Base-by-base conservation (phyloP, 35 echinoderm and acorn worm genomes). In the Heliocidaris tuberculata region DNA sequence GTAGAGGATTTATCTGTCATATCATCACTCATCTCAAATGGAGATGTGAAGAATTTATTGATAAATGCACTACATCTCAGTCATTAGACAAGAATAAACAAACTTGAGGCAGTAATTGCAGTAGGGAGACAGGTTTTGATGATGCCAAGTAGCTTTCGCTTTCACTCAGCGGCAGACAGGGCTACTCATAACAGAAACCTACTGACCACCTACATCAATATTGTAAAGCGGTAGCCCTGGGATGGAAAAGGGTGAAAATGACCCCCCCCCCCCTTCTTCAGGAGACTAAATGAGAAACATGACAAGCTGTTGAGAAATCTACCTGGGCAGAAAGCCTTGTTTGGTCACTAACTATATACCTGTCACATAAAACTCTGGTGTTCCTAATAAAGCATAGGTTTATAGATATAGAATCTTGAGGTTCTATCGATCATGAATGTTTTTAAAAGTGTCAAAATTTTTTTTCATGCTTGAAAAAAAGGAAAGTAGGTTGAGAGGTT, bases 21-120 rank as follows among this genome's bases (percentile, higher is more conserved):
- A 27, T 78, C 65, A 78, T 78, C 65, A 78, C 65, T 78, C 65
- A 78, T 78, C 65, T 78, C 65, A 78, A 70, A 78, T 78, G 65
- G 65, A 78, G 21, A n/a, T 78, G 15, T 21, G 7, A 78, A 78
- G 21, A 78, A 78, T 78, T 78, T 78, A 78, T 78, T 78, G 65
- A 78, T 78, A 78, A 78, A 78, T 78, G 21, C 65, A 78, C 27
- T 27, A 78, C 65, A 78, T n/a, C 65, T 78, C 65, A 24, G 65
- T 78, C 65, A 78, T 78, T 78, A 78, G 65, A 78, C 65, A 78
- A 78, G 65, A 78, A 19, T 78, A 78, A 78, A 78, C 27, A 78
- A 78, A 78, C 65, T 27, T 17, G 65, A 78, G 65, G 21, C 65
- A 78, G 65, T 78, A 78, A 78, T 78, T 78, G 65, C 21, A n/a